These are phyloP conservation scores for Calephelis nemesis DNA, from an alignment of 1,140 invertebrate genomes.

Conservation along the genomic window DNA sequence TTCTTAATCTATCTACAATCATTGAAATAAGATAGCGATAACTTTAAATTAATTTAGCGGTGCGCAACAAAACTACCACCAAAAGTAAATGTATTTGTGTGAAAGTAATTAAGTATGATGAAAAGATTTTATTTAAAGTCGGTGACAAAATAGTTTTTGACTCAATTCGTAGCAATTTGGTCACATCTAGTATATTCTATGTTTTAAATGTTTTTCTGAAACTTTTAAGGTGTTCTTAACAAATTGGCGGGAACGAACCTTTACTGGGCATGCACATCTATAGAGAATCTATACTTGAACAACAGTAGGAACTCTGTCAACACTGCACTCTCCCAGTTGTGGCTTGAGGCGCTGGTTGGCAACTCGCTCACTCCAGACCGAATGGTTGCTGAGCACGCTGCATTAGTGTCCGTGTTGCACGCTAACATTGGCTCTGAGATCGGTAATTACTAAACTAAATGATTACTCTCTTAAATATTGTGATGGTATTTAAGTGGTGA, in stretches of 20 bases:
- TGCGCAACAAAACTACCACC: too few relatives aligned
- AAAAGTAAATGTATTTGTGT: too few relatives aligned
- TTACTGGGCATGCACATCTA: constrained; percentile 86
- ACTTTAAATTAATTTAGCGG: too few relatives aligned
- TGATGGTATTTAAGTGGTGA: too few relatives aligned
- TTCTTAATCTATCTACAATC: too few relatives aligned
- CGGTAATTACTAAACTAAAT: constrained; percentile 75
- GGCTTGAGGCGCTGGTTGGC: constrained; percentile 85
- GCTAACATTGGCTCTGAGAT: constrained; percentile 95
- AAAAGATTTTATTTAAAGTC: too few relatives aligned
- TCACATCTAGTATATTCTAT: too few relatives aligned
- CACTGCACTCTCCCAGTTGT: constrained; percentile 84
- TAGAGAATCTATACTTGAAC: constrained; percentile 86
- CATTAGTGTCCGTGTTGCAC: constrained; percentile 91
- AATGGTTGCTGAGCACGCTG: constrained; percentile 90
- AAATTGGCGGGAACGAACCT: constrained; percentile 93
- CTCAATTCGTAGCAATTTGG: too few relatives aligned
- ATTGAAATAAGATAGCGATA: too few relatives aligned
- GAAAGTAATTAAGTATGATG: too few relatives aligned
- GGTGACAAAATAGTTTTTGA: too few relatives aligned
- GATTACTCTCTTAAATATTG: too few relatives aligned
- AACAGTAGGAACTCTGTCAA: constrained; percentile 92
- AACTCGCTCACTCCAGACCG: constrained; percentile 85
- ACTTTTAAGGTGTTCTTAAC: constrained; percentile 86
- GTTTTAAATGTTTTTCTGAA: neutral